Conservation (phyloP, 1,140 invertebrate genomes). For the Adoxophyes honmai region DNA sequence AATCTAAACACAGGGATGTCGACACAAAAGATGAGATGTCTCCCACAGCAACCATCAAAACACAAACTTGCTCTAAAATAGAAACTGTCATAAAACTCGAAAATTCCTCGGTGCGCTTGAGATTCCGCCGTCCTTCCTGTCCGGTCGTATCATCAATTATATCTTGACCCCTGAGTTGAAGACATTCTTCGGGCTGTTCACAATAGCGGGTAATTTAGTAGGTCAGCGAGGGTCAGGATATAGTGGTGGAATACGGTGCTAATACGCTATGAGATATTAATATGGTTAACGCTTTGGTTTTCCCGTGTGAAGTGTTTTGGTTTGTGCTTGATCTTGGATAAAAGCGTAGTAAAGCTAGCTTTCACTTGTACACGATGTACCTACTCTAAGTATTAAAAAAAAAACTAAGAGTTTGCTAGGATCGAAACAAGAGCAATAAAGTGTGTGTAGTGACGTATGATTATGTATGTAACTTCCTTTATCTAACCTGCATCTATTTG, state of each 20-base stretch:
- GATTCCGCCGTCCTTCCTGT: constrained; percentile 5
- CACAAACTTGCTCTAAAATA: constrained; percentile 3
- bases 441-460: no score
- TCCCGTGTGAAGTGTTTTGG: constrained; percentile 13
- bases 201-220: constrained; percentile 4
- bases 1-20: no score
- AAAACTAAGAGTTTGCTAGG: no score
- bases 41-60: no score
- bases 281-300: constrained; percentile 12
- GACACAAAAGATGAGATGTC: no score
- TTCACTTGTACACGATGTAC: no score
- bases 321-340: not conserved
- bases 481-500: no score
- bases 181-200: constrained; percentile 1
- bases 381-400: no score
- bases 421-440: no score
- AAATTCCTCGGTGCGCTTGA: constrained; percentile 2
- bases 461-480: no score
- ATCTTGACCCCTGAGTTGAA: not conserved
- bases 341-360: no score
- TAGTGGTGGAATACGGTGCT: not conserved
- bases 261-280: constrained; percentile 10
- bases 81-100: constrained; percentile 4
- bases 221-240: constrained; percentile 2
- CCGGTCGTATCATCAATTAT: constrained; percentile 10